Evolutionary conservation across 2,797 vertebrate genomes (phyloP).

Genomic region (Potorous gilbertii): DNA sequence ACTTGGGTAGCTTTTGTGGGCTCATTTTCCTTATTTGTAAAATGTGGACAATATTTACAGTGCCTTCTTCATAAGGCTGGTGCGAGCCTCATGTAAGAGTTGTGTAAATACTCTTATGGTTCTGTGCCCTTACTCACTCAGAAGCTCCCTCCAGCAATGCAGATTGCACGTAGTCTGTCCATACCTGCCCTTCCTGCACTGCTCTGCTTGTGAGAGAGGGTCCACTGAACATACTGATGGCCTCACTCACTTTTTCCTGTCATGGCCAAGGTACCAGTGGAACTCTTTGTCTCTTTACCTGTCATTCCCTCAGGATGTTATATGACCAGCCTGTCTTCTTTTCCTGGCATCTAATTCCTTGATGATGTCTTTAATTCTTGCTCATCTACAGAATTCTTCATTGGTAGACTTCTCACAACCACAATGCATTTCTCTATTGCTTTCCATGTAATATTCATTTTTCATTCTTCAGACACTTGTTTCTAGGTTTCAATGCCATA

Average conservation of each 20-base stretch:
- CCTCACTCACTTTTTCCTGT: background rate
- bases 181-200: background rate
- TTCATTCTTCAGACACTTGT: background rate
- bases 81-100: background rate
- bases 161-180: background rate
- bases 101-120: background rate
- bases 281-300: background rate
- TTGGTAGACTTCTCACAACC: background rate
- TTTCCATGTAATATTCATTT: background rate
- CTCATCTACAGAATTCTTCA: background rate
- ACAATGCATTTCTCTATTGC: background rate
- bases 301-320: background rate
- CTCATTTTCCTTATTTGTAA: conserved; percentile 40
- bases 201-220: background rate
- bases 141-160: background rate
- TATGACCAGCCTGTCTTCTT: background rate
- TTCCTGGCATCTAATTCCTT: background rate
- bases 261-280: background rate
- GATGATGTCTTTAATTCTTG: background rate
- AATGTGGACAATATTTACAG: background rate
- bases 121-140: background rate
- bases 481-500: background rate
- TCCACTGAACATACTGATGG: background rate
- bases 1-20: background rate
- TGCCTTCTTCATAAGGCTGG: background rate